Base-by-base conservation (phyloP, 2,797 vertebrate genomes). In the Lophotriccus pileatus region DNA sequence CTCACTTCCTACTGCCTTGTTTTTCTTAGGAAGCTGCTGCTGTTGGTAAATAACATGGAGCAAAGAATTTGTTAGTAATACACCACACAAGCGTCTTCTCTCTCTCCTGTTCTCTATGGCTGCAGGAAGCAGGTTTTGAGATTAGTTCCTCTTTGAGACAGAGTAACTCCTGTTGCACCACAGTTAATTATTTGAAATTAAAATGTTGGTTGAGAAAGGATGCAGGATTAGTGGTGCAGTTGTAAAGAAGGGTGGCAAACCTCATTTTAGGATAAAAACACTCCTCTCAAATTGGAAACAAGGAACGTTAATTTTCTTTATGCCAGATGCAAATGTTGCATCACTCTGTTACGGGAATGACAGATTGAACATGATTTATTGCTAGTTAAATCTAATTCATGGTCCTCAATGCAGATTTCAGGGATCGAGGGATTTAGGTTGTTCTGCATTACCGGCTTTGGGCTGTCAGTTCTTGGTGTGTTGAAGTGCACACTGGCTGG, bases 391-490 rank as follows among this genome's bases (percentile, higher is more conserved):
- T 87, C 68, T 91, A 80, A 85, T 91, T 87, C 43, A 66, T 39
- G 76, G 87, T 69, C 28, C 41, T 92, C 80, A 63, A 23, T 62
- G 59, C 64, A 90, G 91, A 93, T 95, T 94, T 95, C 58, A 62
- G 46, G 91, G 95, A 91, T 96, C 69, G 86, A 84, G 36, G 73
- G 93, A 84, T 95, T 97, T 94, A 87, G 90, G 89, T 93, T 86
- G 87, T 50, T 82, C 91, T 88, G 79, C 79, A 77, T 95, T 93
- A 78, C 72, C 66, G 68, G 87, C 66, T 93, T 90, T 77, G 41
- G 55, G 46, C 87, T 91, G 93, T 92, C 62, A 18, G 88, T 84
- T 86, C 76, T 80, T 32, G 49, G 30, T 60, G 44, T 43, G 63
- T 59, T 68, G n/a, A 53, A 92, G 30, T 52, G 60, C 60, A 39